Conservation (phyloP, 2,888 invertebrate species). For the Archips crataeganus region DNA sequence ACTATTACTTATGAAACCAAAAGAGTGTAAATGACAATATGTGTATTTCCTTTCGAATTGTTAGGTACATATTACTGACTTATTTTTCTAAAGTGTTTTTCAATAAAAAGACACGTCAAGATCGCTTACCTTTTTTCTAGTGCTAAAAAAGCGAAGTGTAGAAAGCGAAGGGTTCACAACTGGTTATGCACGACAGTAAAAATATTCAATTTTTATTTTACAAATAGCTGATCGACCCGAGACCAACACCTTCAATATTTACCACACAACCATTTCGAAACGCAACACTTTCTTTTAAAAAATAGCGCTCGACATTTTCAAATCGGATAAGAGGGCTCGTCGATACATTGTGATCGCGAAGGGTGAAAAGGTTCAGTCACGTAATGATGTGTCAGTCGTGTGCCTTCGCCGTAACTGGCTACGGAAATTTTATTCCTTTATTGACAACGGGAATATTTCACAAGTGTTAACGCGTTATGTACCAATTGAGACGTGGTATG, state of each 20-base stretch:
- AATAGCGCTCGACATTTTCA: conserved; percentile 37
- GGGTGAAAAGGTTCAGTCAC: conserved; percentile 71
- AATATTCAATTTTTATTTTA: too few species aligned
- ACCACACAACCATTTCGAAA: conserved; percentile 3
- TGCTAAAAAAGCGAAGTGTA: too few species aligned
- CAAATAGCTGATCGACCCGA: background rate
- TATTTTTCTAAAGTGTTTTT: too few species aligned
- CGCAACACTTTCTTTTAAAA: conserved; percentile 8
- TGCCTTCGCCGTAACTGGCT: conserved; percentile 55
- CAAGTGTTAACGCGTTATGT: conserved; percentile 51
- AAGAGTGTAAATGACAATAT: too few species aligned
- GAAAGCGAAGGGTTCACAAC: too few species aligned
- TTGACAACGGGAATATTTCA: conserved; percentile 61
- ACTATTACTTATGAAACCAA: too few species aligned
- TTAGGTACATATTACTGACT: too few species aligned
- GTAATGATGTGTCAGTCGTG: conserved; percentile 76
- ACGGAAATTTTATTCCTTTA: conserved; percentile 72
- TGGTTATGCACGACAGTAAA: too few species aligned
- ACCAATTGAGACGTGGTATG: background rate
- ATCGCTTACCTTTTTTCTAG: too few species aligned
- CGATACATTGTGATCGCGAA: conserved; percentile 62
- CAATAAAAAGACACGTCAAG: too few species aligned
- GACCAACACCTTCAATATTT: background rate
- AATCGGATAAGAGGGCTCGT: conserved; percentile 41
- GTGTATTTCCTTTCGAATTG: too few species aligned